Base-by-base conservation (phyloP, 2,888 invertebrate species). In the Agriotes lineatus region DNA sequence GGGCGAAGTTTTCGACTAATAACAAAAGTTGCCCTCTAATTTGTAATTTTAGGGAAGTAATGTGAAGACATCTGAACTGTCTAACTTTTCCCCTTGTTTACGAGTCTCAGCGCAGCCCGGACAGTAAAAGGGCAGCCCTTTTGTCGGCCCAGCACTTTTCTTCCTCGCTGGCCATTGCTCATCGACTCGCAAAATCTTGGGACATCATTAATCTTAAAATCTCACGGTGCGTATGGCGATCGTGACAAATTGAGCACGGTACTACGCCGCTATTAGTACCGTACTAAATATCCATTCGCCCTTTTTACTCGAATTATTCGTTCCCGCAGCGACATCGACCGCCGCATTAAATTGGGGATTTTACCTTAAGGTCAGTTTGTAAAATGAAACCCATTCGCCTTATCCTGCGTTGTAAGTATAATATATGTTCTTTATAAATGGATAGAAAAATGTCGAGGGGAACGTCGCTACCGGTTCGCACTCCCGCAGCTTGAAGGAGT, bases 151-250 rank as follows among this genome's bases (percentile, higher is more conserved):
- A 48, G 56, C 68, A 72, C 64, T 71, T 67, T 73, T 71, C 70
- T 70, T 61, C 70, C 66, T 56, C 48, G 67, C 39, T 71, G 69
- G 69, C 64, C 69, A 73, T 73, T 71, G 67, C 73, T 69, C 69
- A 69, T 68, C 67, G 63, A 63, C 44, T 71, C 50, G 50, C 62
- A 19, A 67, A 58, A 67, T 72, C 65, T 68, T 66, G 68, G 63
- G 59, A 57, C 66, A 67, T 67, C 72, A 74, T 74, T 72, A 73
- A 74, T 74, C 73, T 73, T 67, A 65, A 72, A 73, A 74, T 74
- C 72, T 70, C 71, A 67, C 65, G 69, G 68, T 72, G 67, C 69
- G 67, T 70, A 71, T 67, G 67, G 62, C 70, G 56, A 64, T 69
- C 61, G 52, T 72, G 73, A 74, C 74, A 74, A 74, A 74, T 74